Conservation (phyloP, 2,113 vertebrate genomes). For the Scalopus aquaticus region DNA sequence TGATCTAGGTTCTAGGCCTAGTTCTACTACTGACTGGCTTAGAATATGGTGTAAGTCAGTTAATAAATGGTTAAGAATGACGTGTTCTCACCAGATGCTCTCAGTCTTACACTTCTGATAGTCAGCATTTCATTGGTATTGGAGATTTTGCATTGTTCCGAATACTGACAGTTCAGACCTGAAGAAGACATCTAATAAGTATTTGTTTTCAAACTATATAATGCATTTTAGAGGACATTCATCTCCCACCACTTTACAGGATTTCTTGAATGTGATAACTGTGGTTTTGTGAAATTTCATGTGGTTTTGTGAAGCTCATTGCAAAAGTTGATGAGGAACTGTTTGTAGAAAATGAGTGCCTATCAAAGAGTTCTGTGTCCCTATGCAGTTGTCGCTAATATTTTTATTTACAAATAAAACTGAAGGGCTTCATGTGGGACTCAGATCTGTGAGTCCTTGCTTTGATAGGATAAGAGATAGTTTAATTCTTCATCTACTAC, state of each 20-base stretch:
- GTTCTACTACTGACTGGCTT: not conserved
- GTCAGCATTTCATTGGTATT: slow-evolving; percentile 29
- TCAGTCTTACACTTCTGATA: slow-evolving; percentile 29
- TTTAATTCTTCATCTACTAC: not conserved
- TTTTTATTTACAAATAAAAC: slow-evolving; percentile 30
- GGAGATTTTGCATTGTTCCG: not conserved
- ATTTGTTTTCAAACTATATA: slow-evolving; percentile 22
- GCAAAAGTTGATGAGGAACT: not conserved
- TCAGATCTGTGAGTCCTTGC: not conserved
- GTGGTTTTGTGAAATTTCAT: not conserved
- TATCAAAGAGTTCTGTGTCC: not conserved
- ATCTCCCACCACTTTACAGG: not conserved
- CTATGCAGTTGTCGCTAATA: slow-evolving; percentile 11
- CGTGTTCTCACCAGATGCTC: not conserved
- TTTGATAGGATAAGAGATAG: slow-evolving; percentile 50
- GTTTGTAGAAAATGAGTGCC: slow-evolving; percentile 4
- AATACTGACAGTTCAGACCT: slow-evolving; percentile 15
- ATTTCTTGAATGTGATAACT: not conserved
- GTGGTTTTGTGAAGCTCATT: not conserved
- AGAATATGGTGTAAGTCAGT: not conserved
- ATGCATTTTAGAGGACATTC: not conserved
- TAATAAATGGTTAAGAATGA: slow-evolving; percentile 46
- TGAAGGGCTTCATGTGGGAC: slow-evolving; percentile 21
- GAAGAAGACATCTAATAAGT: not conserved
- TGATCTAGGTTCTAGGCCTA: not conserved